Evolutionary conservation across 2,113 vertebrate species (phyloP).

Genomic region (Elephantulus edwardii): DNA sequence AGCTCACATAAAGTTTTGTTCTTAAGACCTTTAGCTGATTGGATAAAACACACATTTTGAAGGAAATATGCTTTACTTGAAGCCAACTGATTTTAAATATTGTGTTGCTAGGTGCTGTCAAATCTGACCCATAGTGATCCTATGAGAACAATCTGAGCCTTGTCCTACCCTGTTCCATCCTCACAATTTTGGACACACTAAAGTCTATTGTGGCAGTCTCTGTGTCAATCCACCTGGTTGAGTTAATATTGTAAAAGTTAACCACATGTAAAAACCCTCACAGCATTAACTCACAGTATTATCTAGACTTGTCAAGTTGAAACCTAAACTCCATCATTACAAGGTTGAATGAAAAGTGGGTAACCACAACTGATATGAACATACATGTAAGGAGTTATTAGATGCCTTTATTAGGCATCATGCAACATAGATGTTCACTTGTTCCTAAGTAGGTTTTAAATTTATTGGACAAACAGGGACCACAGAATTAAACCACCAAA

Average conservation of each 20-base stretch:
- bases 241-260: not conserved
- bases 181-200: too few relatives aligned
- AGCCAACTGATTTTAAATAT: not conserved
- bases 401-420: not conserved
- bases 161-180: too few relatives aligned
- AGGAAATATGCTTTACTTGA: not conserved
- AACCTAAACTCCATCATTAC: not conserved
- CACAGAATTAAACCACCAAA: not conserved
- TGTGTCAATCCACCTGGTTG: too few relatives aligned
- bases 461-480: not conserved
- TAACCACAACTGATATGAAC: not conserved
- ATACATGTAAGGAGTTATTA: not conserved
- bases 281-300: not conserved
- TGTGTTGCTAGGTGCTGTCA: too few relatives aligned
- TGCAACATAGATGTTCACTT: not conserved
- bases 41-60: not conserved
- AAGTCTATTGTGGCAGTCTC: too few relatives aligned
- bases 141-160: too few relatives aligned
- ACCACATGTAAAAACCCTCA: not conserved
- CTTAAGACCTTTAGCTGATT: not conserved
- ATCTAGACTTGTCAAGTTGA: not conserved
- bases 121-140: too few relatives aligned
- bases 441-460: not conserved
- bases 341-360: not conserved
- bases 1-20: not conserved